phyloP scores from a whole-genome alignment of 2,888 invertebrate genomes.

The Acleris sparsana region DNA sequence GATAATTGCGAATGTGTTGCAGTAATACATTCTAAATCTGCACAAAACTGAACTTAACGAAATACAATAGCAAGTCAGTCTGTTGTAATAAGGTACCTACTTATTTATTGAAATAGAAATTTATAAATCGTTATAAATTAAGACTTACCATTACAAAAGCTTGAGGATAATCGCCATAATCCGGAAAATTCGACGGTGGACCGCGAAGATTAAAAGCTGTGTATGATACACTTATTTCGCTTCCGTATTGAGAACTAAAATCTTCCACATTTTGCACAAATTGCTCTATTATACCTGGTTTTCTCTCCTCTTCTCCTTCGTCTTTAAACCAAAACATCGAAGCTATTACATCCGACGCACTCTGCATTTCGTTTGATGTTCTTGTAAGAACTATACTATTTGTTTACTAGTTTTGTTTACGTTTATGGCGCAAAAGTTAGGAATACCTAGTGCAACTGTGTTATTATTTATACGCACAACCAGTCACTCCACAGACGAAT shows the following conservation, averaged over 20 bases:
- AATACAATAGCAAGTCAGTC: conserved; percentile 1
- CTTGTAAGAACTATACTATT: background rate
- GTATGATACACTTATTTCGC: conserved; percentile 93
- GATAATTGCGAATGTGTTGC: too few relatives aligned
- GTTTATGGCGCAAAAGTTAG: conserved; percentile 20
- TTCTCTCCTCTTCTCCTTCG: conserved; percentile 58
- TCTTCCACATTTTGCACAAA: conserved; percentile 91
- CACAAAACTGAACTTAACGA: background rate
- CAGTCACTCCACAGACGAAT: too few relatives aligned
- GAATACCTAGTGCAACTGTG: background rate
- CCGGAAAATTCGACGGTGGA: conserved; percentile 92
- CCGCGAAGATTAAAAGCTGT: conserved; percentile 94
- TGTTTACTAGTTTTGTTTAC: conserved; percentile 28
- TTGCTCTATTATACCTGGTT: conserved; percentile 85
- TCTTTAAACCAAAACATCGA: conserved; percentile 73
- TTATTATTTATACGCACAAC: background rate
- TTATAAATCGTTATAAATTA: background rate
- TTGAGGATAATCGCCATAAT: conserved; percentile 95
- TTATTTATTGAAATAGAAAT: too few relatives aligned
- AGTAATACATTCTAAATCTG: too few relatives aligned
- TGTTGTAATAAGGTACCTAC: too few relatives aligned
- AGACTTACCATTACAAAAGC: conserved; percentile 92
- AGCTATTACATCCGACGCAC: conserved; percentile 72
- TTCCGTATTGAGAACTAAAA: conserved; percentile 96
- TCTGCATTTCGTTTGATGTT: conserved; percentile 61